Base-by-base conservation (phyloP, 2,113 vertebrate species). In the Microcebus ravelobensis region DNA sequence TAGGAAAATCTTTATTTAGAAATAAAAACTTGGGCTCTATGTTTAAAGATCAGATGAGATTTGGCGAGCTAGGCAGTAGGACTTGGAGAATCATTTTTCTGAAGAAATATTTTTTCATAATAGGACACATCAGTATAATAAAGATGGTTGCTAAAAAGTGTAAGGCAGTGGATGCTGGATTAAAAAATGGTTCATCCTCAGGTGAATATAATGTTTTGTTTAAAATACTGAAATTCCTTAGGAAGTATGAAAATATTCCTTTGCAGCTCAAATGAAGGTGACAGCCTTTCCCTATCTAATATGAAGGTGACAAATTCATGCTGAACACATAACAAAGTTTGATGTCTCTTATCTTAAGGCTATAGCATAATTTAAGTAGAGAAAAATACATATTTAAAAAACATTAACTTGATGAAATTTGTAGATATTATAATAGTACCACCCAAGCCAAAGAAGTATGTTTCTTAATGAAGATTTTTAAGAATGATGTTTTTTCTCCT, bases 201-300 rank as follows among this genome's bases (percentile, higher is more conserved):
- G 52, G 21, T 88, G 74, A 94, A 83, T 50, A 63, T 39, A 76
- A 55, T 1, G 39, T 82, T 92, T 95, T 96, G 42, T 85, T 95
- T 74, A 91, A 96, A 92, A 94, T 76, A 94, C 73, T 52, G 34
- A 25, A 79, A 79, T 90, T 90, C 17, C 45, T 85, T 86, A 91
- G 52, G 39, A 96, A 94, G 8, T 63, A 68, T 61, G n/a, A 79
- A 68, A 91, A 84, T 82, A n/a, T 90, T 80, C 95, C 29, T 14
- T 89, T 34, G 76, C 87, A 76, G 36, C 27, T 96, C 55, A 91
- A 82, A 96, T 52, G 29, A 63, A 90, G 36, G 42, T 67, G 68
- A 65, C 45, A 95, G 34, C n/a, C 50, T 73, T 87, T 87, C 68
- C 27, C 25, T 74, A 18, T 59, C 34, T 87, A 87, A 94, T 18